Base-by-base conservation (phyloP, 2,888 invertebrate genomes). In the Caenorhabditis zanzibari region DNA sequence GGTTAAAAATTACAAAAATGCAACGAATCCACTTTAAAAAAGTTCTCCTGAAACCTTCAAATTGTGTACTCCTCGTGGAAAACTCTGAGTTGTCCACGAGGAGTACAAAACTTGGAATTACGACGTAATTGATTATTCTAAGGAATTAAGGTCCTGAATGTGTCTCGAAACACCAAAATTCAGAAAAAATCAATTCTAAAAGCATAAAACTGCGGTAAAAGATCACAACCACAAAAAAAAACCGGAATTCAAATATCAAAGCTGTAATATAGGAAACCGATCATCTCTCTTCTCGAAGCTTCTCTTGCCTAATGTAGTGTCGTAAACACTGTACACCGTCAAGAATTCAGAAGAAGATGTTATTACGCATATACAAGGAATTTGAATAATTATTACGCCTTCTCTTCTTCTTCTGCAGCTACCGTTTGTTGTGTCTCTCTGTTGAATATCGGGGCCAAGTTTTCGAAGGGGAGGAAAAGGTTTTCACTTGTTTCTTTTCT, bases 301-400 rank as follows among this genome's bases (percentile, higher is more conserved):
- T 38, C 41, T 47, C 54, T 41, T 24, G 38, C 38, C 19, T n/a
- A 35, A 38, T 61, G 61, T 38, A 10, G 38, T 58, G 75, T 76
- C 68, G 61, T 61, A 74, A 54, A 75, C 75, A 75, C 66, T 73
- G 73, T 73, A 73, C 63, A 63, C 63, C 54, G 28, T 26, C 38
- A 49, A 26, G 24, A 64, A 35, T 26, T 24, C 41, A 41, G 69
- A 56, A 56, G 22, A 68, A 28, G 32, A 47, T 10, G 76, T 76
- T 76, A 76, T 76, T 68, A 69, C 76, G 76, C 76, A 32, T 52
- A 73, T 49, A 66, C 66, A 66, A 75, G 76, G 77, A 77, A 77
- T 77, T 77, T 77, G 77, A 77, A 77, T 77, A 77, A 77, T 77
- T 77, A 77, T 77, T 71, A 76, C 76, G 76, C 69, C 64, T 56